Evolutionary conservation across 2,888 invertebrate species (phyloP).

Genomic region (Chromoteleia sp.): DNA sequence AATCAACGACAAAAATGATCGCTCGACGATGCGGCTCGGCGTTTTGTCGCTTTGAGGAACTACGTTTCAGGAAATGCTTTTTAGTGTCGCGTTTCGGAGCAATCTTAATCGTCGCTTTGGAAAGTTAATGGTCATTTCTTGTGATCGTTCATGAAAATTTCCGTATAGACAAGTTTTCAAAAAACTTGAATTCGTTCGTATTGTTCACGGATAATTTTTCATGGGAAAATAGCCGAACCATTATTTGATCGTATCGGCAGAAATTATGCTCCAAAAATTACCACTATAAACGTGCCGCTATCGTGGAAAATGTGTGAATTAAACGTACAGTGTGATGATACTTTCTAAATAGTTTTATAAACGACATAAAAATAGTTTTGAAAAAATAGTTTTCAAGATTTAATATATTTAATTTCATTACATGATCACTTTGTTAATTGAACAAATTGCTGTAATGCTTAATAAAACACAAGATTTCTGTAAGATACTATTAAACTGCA

Average conservation of each 20-base stretch:
- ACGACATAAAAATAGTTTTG: too few species aligned
- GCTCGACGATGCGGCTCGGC: neutral
- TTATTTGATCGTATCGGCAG: slow-evolving; percentile 1
- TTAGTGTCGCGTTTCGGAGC: neutral
- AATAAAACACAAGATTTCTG: too few species aligned
- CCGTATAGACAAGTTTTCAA: too few species aligned
- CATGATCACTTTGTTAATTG: too few species aligned
- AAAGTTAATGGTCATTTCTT: neutral
- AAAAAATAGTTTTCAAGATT: too few species aligned
- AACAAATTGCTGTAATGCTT: too few species aligned
- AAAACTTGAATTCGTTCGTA: too few species aligned
- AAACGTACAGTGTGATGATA: too few species aligned
- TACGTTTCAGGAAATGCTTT: neutral
- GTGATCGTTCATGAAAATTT: neutral
- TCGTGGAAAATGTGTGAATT: neutral
- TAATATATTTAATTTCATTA: too few species aligned
- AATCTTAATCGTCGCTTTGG: neutral
- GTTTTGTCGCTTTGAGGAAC: neutral
- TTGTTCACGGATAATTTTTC: neutral
- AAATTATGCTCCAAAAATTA: neutral
- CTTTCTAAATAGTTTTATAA: too few species aligned
- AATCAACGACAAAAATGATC: neutral
- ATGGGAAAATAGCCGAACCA: neutral
- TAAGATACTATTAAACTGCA: too few species aligned
- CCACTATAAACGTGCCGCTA: neutral